Base-by-base conservation (phyloP, 2,888 invertebrate genomes). In the Stenodema calcarata region DNA sequence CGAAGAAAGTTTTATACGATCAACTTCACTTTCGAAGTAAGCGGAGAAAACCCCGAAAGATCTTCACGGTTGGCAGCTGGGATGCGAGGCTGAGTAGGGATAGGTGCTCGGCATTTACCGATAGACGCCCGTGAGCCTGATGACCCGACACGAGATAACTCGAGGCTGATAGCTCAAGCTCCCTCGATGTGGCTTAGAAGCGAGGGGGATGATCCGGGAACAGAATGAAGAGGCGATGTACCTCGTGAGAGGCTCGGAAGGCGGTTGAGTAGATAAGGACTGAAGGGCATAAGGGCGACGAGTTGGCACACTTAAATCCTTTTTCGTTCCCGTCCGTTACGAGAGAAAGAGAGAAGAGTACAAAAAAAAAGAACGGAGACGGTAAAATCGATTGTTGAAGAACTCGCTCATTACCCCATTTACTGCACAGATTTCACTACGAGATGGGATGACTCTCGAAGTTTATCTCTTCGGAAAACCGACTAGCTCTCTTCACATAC, bases 281-380 rank as follows among this genome's bases (percentile, higher is more conserved):
- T 50, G 80, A 80, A 78, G 80, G 80, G 80, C 80, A 80, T 80
- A 80, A 80, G 80, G 80, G 80, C 80, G 50, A 80, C 44, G 80
- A 80, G 80, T 80, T 80, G 80, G 80, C 80, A 80, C 80, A 80
- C 80, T 80, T 80, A 54, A 44, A 50, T 50, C 47, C 54, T 30
- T 50, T 50, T 50, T 47, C 80, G n/a, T 27, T 50, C 28, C 28
- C 80, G 28, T 54, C 80, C 80, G 62, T 62, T 62, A 62, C 62
- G 6, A n/a, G 35, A 35, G 35, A 7, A 7, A 14, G 50, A n/a
- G 4, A n/a, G n/a, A 50, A 50, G n/a, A 23, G 44, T 23, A 54
- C 50, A 30, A 18, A 80, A 50, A 73, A 73, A 30, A 73, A 73
- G 30, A 28, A 35, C 4, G 4, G 35, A 23, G 18, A 23, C 7